phyloP scores from a whole-genome alignment of 2,113 vertebrate species.

The Phyllopteryx taeniolatus region DNA sequence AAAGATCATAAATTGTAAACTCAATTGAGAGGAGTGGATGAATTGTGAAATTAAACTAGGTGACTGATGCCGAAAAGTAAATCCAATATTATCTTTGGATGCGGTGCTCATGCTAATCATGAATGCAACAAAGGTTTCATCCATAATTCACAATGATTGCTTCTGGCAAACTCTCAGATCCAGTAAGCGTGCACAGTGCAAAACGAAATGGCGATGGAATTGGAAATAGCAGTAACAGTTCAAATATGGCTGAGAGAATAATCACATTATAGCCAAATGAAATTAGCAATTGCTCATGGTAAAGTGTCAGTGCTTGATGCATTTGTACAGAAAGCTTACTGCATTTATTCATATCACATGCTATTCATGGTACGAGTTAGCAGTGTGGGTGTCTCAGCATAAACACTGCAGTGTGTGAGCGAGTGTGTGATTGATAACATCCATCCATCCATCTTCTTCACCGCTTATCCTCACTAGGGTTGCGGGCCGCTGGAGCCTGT shows the following conservation, averaged over 20 bases:
- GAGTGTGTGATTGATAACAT: not conserved
- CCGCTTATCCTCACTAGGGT: no score
- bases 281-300: slow-evolving; percentile 57
- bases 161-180: slow-evolving; percentile 68
- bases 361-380: slow-evolving; percentile 29
- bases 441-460: no score
- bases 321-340: slow-evolving; percentile 52
- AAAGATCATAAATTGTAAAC: slow-evolving; percentile 33
- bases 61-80: slow-evolving; percentile 59
- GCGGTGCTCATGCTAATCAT: slow-evolving; percentile 64
- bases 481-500: no score
- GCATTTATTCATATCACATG: slow-evolving; percentile 49
- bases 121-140: slow-evolving; percentile 68
- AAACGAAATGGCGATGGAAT: slow-evolving; percentile 58
- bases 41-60: slow-evolving; percentile 64
- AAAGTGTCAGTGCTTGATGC: slow-evolving; percentile 48
- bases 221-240: slow-evolving; percentile 64
- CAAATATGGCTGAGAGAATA: slow-evolving; percentile 61
- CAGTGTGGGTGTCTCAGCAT: slow-evolving; percentile 16
- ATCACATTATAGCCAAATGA: slow-evolving; percentile 69
- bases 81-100: slow-evolving; percentile 69
- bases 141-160: slow-evolving; percentile 71
- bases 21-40: slow-evolving; percentile 42
- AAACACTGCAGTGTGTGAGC: not conserved
- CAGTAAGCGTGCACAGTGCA: slow-evolving; percentile 57